These are phyloP conservation scores for Sarcophaga caerulescens DNA, from an alignment of 2,888 invertebrate species.

Conservation along the genomic window DNA sequence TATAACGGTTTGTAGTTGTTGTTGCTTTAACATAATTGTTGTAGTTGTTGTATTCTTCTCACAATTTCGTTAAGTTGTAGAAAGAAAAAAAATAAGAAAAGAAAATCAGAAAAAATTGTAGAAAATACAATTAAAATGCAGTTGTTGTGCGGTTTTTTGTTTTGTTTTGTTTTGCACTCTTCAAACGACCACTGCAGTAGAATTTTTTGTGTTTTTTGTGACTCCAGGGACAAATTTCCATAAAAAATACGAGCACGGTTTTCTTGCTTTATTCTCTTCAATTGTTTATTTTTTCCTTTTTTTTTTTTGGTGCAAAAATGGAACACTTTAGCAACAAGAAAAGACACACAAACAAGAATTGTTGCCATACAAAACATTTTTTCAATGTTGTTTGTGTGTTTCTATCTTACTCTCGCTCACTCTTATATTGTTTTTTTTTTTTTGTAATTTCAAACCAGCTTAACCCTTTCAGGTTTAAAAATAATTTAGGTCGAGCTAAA, in stretches of 20 bases:
- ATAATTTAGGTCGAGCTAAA: background rate
- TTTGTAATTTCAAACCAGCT: background rate
- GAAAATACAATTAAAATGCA: background rate
- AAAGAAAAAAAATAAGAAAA: too few relatives aligned
- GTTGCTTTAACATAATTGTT: background rate
- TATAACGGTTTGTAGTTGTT: background rate
- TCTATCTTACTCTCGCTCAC: too few relatives aligned
- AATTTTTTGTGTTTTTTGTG: background rate
- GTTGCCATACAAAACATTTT: too few relatives aligned
- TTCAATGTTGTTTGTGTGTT: too few relatives aligned
- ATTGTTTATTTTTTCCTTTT: too few relatives aligned
- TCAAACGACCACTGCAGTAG: slow-evolving; percentile 1
- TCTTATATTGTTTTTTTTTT: too few relatives aligned
- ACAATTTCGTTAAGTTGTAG: background rate
- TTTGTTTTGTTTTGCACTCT: background rate
- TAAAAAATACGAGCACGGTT: background rate
- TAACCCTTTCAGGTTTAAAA: background rate
- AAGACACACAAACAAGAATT: too few relatives aligned
- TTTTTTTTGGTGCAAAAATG: background rate
- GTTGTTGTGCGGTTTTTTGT: background rate
- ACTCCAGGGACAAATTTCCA: slow-evolving; percentile 45
- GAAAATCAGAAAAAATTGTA: background rate
- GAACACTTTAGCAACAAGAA: background rate
- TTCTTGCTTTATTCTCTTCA: too few relatives aligned
- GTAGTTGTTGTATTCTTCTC: background rate